Percentiles rank a stretch among this genome's conserved stretches.
phyloP scores from a whole-genome alignment of 1,140 invertebrate species.

The Platorchestia sp. region DNA sequence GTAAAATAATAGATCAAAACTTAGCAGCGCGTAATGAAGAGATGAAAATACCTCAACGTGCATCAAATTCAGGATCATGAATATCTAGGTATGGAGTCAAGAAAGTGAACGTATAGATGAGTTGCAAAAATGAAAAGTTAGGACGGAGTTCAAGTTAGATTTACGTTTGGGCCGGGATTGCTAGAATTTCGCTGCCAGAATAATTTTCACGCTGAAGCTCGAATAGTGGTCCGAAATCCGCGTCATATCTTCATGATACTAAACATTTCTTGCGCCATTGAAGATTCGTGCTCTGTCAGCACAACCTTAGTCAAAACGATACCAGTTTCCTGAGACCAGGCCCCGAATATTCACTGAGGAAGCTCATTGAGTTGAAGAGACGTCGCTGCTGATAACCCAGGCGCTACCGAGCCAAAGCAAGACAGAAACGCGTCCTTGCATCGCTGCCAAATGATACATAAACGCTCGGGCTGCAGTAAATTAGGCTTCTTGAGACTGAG shows the following conservation, averaged over 20 bases:
- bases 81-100: not conserved
- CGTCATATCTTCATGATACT: not conserved
- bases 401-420: not conserved
- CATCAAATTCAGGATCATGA: too few species aligned
- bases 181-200: not conserved
- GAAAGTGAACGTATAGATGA: not conserved
- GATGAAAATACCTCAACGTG: too few species aligned
- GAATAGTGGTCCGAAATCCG: not conserved
- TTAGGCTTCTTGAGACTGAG: not conserved
- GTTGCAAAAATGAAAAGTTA: too few species aligned
- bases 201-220: not conserved
- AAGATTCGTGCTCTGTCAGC: not conserved
- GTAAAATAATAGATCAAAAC: too few species aligned
- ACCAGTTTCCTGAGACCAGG: not conserved
- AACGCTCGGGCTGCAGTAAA: not conserved
- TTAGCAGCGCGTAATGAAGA: too few species aligned
- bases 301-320: not conserved
- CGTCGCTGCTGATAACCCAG: not conserved
- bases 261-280: not conserved
- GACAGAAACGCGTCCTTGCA: not conserved
- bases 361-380: slow-evolving; percentile 7
- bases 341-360: not conserved
- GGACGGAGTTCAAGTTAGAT: not conserved
- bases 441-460: not conserved
- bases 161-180: not conserved